Base-by-base conservation (phyloP, 2,888 invertebrate species). In the Apamea epomidion region DNA sequence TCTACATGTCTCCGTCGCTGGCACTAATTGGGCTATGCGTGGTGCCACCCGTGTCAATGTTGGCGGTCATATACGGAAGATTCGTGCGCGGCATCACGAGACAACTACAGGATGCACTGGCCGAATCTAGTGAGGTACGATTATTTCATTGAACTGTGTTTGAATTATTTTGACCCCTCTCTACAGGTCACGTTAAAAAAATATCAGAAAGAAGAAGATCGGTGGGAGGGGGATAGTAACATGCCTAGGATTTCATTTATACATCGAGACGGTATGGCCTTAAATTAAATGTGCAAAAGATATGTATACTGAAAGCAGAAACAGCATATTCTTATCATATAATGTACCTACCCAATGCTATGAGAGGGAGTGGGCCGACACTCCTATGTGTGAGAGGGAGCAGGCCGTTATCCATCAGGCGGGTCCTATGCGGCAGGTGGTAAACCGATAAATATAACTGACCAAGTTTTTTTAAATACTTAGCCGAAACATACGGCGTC, bases 1-100 rank as follows among this genome's bases (percentile, higher is more conserved):
- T 99, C 89, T 99, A 99, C 94, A 98, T 99, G 93, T 99, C 99
- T 0, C 98, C 99, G 0, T 98, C 99, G 88, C 95, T 99, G 90
- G 98, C 99, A 8, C 92, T 98, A 72, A 98, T 99, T 72, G 99
- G 99, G 42, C 95, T 99, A 76, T 97, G 98, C 76, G 98, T 99
- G 48, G 99, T 99, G 37, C 99, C 99, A 1, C 99, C 99, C 0
- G 98, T 99, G 74, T 99, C 99, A 0, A 97, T 98, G 74, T 94
- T 99, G 88, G 99, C 99, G 37, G 98, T 99, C 12, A 92, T 98
- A 29, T 99, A 98, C 92, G 99, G 99, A 0, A 97, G 99, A 81
- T 99, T 98, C 92, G 98, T 99, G 4, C 97, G 98, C 65, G 98
- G 98, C 74, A 98, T 99, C 87, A 99, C 99, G 0, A 97, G 98